These are phyloP conservation scores for Galeopterus variegatus DNA, from an alignment of 2,113 vertebrate genomes.

Conservation along the genomic window DNA sequence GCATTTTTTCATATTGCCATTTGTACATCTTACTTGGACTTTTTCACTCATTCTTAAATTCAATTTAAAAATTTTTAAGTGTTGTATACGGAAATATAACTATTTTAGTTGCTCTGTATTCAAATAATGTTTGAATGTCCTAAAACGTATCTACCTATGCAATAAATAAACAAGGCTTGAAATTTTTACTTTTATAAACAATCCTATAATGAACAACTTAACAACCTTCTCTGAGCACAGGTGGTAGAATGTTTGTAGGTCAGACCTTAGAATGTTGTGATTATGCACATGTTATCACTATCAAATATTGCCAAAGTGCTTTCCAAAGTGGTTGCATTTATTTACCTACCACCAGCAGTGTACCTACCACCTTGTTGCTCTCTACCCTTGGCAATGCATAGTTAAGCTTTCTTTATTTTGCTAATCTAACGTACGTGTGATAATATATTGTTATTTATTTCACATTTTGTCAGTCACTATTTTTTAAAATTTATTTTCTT, in stretches of 20 bases:
- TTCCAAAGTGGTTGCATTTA: neutral
- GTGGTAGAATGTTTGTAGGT: neutral
- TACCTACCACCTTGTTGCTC: accelerated
- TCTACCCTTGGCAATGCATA: accelerated
- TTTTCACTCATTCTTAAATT: neutral
- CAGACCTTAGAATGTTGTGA: neutral
- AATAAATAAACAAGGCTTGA: neutral
- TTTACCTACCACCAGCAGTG: too few relatives aligned
- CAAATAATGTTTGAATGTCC: neutral
- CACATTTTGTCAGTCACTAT: neutral
- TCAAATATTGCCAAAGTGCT: neutral
- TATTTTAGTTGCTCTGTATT: slow-evolving; percentile 3
- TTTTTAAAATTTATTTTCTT: neutral
- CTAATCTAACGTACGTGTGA: neutral
- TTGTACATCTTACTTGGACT: neutral
- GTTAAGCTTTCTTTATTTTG: neutral
- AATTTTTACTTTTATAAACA: neutral
- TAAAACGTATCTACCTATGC: neutral
- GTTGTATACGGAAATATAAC: neutral
- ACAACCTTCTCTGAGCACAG: neutral
- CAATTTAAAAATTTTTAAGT: neutral
- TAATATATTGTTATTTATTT: neutral
- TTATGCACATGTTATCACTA: too few relatives aligned
- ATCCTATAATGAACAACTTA: neutral
- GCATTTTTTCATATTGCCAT: neutral